phyloP scores from a whole-genome alignment of 2,797 vertebrate genomes.

The Sebastes umbrosus region DNA sequence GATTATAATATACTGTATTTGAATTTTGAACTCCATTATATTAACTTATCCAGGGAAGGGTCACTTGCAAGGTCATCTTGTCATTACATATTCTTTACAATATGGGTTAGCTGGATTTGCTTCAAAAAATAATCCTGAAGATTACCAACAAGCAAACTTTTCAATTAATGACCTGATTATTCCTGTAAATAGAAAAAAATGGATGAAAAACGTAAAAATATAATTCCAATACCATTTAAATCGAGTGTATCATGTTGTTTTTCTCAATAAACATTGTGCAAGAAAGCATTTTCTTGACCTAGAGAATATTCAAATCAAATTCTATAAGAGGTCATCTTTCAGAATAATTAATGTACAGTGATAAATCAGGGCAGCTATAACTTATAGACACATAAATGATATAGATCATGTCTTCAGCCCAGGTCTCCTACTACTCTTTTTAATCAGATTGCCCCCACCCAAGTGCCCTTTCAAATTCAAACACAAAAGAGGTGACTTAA shows the following conservation, averaged over 20 bases:
- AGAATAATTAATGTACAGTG: constrained; percentile 75
- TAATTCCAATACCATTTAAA: background rate
- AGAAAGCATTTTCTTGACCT: constrained; percentile 54
- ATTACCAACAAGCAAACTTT: background rate
- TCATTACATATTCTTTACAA: background rate
- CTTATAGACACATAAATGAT: constrained; percentile 79
- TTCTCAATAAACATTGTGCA: constrained; percentile 41
- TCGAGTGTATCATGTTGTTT: background rate
- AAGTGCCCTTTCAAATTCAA: constrained; percentile 81
- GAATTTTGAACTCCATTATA: background rate
- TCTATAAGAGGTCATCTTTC: constrained; percentile 76
- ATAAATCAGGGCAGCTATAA: constrained; percentile 80
- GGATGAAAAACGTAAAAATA: background rate
- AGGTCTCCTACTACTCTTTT: constrained; percentile 77
- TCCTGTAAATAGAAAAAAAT: background rate
- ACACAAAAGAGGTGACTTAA: constrained; percentile 82
- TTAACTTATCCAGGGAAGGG: background rate
- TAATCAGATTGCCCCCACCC: constrained; percentile 77
- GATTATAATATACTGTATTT: background rate
- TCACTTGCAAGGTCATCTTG: background rate
- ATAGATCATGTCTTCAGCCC: constrained; percentile 78
- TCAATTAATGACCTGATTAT: background rate
- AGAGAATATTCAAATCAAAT: constrained; percentile 76
- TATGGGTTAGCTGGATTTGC: background rate
- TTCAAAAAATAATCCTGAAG: background rate